Evolutionary conservation across 2,888 invertebrate species (phyloP), one percentile per base, ranked within the genome.

Genomic region (Lasioglossum morio): DNA sequence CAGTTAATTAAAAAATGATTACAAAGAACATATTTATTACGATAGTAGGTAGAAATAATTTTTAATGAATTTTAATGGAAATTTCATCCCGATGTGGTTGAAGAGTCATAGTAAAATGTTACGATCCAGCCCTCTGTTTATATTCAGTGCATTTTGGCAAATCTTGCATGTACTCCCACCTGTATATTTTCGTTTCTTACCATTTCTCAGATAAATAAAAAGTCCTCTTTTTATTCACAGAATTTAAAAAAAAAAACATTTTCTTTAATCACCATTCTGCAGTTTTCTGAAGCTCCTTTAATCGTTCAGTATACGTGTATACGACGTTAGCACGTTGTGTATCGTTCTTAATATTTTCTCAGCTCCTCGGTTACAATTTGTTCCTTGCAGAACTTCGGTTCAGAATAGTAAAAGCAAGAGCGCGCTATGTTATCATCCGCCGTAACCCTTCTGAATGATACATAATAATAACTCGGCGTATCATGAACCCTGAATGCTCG

Each of bases 401-500:
- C 23, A 34, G 53, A 30, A 69, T 70, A 74, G 69, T 69, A 69
- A 46, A 37, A 60, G 53, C 57, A n/a, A 27, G 57, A 46, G 16
- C 30, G 34, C 60, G 53, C 27, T 30, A 34, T 69, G 81, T 81
- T 77, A 84, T 84, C 81, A 73, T 77, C 63, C 48, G n/a, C 30
- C 73, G 30, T 77, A 70, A 60, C 73, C 77, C 72, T 57, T 57
- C 76, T 66, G 30, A 69, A 66, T 82, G 43, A 57, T 72, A 74
- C 82, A 74, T 53, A 82, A 84, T 84, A 81, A 84, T 72, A 76
- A 78, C 63, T 73, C 66, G 34, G 57, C 69, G 37, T 19, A 46
- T 57, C 2, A 48, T 48, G 30, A 23, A 43, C 53, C 57, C 37
- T 37, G 60, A 48, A 82, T 53, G n/a, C 57, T 34, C 53, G 72